Evolutionary conservation across 2,113 vertebrate genomes (phyloP), one percentile per base, ranked within the genome.

Genomic region (Neotoma lepida): DNA sequence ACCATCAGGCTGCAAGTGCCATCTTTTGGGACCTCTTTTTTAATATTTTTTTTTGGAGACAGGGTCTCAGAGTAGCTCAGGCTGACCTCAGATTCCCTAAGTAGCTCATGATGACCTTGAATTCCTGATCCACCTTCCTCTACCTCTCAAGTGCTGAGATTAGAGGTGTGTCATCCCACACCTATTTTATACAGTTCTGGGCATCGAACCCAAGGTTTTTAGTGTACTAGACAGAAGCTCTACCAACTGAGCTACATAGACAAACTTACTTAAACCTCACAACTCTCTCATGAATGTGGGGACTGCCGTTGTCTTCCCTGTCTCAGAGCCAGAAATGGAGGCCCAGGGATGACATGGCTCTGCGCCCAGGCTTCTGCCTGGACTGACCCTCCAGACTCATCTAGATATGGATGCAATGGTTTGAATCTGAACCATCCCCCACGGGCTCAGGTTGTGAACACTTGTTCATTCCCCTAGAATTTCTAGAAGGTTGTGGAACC

Each of bases 271-370:
- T 61, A 82, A 26, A 4, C 56, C n/a, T 82, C n/a, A 58, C 14
- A 44, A 61, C 24, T 13, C 10, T 82, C 80, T 84, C 35, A 44
- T 5, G 24, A 56, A 54, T 24, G 33, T 80, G 49, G 33, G 30
- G 6, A 8, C 80, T 22, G 1, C 26, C 7, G 0, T 8, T 7
- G 15, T 2, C 49, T 18, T 39, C 58, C 8, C 49, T 1, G 2
- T 85, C 49, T 54, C 35, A 6, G 33, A 58, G 22, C 33, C 54
- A 81, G 51, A 58, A 81, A 81, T 14, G 6, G 0, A 30, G 74
- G 49, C 9, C 1, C 17, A 6, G 49, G 30, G 68, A 9, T 14
- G 54, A 0, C 46, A 49, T n/a, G 56, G 66, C 26, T 22, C 33
- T 7, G 4, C 3, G 4, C 35, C 28, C 2, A 9, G 66, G 0